These are phyloP conservation scores for Rhagium mordax DNA, from an alignment of 2,888 invertebrate genomes.

Conservation along the genomic window DNA sequence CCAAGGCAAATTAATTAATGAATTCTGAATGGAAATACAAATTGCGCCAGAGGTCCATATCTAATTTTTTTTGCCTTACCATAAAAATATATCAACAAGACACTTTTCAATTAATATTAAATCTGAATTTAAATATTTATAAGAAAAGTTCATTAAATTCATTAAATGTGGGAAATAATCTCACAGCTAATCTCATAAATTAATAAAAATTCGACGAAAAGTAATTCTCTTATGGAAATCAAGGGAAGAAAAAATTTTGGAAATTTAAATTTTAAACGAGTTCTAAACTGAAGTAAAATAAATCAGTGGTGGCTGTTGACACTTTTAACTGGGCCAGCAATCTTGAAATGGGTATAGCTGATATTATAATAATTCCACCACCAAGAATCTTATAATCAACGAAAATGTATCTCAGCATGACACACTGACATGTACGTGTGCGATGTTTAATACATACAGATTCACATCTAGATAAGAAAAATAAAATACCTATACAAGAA, in stretches of 20 bases:
- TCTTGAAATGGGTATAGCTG: constrained; percentile 15
- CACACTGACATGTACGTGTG: background rate
- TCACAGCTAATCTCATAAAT: constrained; percentile 22
- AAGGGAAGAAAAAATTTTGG: constrained; percentile 22
- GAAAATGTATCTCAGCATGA: background rate
- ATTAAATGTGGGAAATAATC: constrained; percentile 18
- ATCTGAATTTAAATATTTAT: constrained; percentile 26
- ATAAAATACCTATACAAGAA: background rate
- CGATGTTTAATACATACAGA: background rate
- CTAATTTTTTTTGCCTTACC: background rate
- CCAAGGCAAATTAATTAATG: too few species aligned
- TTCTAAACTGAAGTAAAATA: constrained; percentile 21
- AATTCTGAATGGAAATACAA: background rate
- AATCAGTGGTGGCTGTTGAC: constrained; percentile 21
- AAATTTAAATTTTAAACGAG: constrained; percentile 29
- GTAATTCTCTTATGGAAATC: constrained; percentile 30
- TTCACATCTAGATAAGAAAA: background rate
- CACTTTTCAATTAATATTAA: constrained; percentile 12
- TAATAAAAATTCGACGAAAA: constrained; percentile 29
- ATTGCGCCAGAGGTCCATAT: background rate
- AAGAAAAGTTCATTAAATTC: constrained; percentile 20
- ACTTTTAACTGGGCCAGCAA: constrained; percentile 5
- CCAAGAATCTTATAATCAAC: background rate
- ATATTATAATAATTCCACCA: constrained; percentile 1
- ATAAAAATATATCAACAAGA: constrained; percentile 5